These are phyloP conservation scores for Peromyscus nudipes DNA, from an alignment of 2,797 vertebrate species.

Conservation along the genomic window DNA sequence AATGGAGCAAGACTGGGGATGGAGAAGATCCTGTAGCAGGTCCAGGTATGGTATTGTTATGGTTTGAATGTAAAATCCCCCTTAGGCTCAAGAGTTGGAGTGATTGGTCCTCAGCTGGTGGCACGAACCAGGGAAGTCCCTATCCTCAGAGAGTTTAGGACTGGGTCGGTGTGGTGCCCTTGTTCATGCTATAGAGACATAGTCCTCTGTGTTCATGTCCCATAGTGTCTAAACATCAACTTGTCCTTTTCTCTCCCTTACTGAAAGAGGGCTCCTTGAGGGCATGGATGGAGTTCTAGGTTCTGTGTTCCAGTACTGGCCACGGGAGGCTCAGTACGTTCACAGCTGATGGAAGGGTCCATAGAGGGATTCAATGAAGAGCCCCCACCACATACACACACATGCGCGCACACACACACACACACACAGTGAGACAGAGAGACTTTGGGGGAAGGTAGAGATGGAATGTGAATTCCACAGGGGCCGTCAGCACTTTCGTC, in stretches of 20 bases:
- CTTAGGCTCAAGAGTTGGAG: neutral
- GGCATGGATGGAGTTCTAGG: neutral
- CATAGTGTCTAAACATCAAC: neutral
- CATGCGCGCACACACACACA: neutral
- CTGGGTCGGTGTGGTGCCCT: neutral
- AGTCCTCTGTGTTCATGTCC: accelerated
- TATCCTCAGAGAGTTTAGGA: neutral
- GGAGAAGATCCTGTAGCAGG: neutral
- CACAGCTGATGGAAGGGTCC: too few species aligned
- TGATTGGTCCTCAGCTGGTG: neutral
- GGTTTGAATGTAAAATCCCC: neutral
- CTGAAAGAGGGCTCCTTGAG: neutral
- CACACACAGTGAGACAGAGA: neutral
- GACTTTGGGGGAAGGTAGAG: neutral
- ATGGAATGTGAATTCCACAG: neutral
- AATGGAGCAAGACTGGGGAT: neutral
- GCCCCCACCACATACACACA: neutral
- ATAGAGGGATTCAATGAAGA: too few species aligned
- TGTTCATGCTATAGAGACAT: neutral
- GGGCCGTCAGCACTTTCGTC: too few species aligned
- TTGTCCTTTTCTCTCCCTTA: neutral
- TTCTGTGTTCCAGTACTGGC: neutral
- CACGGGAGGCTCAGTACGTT: neutral
- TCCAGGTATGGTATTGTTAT: neutral
- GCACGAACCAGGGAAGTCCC: too few species aligned